phyloP scores from a whole-genome alignment of 2,113 vertebrate species.

The Plotosus lineatus region DNA sequence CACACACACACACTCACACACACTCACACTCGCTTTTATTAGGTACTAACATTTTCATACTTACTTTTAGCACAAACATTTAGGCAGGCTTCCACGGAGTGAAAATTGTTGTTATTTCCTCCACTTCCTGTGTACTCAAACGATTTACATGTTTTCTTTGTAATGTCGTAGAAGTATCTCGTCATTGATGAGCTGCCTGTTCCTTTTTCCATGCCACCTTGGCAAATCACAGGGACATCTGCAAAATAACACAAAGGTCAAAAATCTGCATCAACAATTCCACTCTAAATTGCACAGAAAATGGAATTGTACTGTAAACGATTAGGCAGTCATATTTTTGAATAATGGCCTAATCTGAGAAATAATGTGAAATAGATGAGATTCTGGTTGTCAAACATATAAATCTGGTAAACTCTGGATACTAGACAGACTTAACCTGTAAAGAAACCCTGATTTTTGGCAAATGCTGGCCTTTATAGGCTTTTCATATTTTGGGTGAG shows the following conservation, averaged over 20 bases:
- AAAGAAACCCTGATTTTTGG: neutral
- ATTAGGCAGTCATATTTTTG: neutral
- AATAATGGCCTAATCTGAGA: neutral
- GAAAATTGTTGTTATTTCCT: constrained; percentile 91
- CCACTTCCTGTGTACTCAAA: constrained; percentile 89
- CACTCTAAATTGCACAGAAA: neutral
- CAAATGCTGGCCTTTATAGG: neutral
- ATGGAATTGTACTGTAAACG: neutral
- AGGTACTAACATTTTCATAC: neutral
- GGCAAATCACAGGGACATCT: constrained; percentile 81
- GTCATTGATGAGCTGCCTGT: constrained; percentile 80
- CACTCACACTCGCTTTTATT: neutral
- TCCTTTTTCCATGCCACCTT: constrained; percentile 81
- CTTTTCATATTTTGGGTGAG: too few species aligned
- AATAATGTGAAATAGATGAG: too few species aligned
- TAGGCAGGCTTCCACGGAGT: constrained; percentile 71
- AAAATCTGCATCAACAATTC: neutral
- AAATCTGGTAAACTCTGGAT: neutral
- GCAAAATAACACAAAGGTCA: constrained; percentile 29
- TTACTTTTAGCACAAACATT: constrained; percentile 80
- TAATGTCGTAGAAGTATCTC: constrained; percentile 85
- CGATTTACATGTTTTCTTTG: constrained; percentile 75
- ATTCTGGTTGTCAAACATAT: neutral
- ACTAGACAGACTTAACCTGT: neutral
- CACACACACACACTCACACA: too few species aligned